phyloP scores from a whole-genome alignment of 1,140 invertebrate species.

The Eciton burchellii region DNA sequence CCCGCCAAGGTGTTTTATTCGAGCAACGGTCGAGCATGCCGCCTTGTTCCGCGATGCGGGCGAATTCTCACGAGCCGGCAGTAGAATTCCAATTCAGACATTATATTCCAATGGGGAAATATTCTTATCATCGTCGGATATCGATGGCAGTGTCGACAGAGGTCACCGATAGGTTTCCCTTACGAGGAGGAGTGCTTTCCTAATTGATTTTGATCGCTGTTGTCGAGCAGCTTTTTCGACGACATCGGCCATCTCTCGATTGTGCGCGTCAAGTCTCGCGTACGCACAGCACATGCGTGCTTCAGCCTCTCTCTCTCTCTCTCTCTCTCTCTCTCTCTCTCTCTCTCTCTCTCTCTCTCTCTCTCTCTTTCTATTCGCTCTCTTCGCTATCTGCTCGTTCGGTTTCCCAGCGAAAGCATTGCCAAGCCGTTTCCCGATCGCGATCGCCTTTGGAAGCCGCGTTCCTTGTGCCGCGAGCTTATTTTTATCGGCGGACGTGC shows the following conservation, averaged over 20 bases:
- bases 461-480: constrained; percentile 16
- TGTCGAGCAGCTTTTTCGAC: background rate
- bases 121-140: background rate
- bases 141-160: background rate
- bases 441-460: constrained; percentile 3
- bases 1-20: background rate
- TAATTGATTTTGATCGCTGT: constrained; percentile 65
- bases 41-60: background rate
- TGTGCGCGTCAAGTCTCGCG: no score
- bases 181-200: constrained; percentile 28
- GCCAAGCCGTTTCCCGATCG: background rate
- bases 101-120: background rate
- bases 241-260: background rate
- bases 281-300: background rate
- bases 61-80: background rate
- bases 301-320: background rate
- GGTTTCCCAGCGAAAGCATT: background rate
- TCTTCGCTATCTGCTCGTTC: background rate
- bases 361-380: background rate
- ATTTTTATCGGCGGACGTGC: constrained; percentile 32
- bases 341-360: no score
- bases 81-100: no score
- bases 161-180: background rate
- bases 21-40: background rate
- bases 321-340: background rate